Conservation (phyloP, 2,113 vertebrate genomes). For the Campylomormyrus tamandua region DNA sequence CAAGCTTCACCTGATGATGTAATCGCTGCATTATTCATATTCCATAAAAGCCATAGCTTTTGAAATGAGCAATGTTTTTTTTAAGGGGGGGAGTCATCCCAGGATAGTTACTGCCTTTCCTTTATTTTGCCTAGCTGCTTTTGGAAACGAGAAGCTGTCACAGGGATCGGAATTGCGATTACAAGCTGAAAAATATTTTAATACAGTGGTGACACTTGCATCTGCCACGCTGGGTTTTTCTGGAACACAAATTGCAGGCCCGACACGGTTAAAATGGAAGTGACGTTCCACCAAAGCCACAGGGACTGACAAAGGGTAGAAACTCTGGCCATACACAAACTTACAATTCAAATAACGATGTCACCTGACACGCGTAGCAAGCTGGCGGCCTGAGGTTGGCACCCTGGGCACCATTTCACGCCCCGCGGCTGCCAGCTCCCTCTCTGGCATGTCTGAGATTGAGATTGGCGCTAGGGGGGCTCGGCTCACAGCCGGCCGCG, state of each 20-base stretch:
- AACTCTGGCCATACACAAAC: neutral
- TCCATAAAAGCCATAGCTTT: slow-evolving; percentile 25
- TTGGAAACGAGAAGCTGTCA: neutral
- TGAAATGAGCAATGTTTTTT: neutral
- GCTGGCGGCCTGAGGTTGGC: neutral
- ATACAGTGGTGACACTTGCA: neutral
- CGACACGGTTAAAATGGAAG: neutral
- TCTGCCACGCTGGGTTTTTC: neutral
- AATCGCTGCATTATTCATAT: slow-evolving; percentile 27
- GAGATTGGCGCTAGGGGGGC: neutral
- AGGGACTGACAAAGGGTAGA: neutral
- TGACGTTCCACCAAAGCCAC: neutral
- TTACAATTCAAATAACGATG: neutral
- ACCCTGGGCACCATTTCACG: neutral
- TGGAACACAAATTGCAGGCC: neutral
- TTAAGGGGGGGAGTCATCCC: neutral
- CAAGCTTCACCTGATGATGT: slow-evolving; percentile 25
- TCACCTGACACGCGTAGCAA: neutral
- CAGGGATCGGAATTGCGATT: neutral
- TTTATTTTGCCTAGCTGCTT: neutral
- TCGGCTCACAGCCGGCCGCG: slow-evolving; percentile 12
- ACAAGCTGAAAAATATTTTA: neutral
- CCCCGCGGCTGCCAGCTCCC: neutral
- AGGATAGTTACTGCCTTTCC: neutral
- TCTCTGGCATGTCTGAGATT: neutral